These are phyloP conservation scores for Ianthella basta DNA, from an alignment of 37 sponge, comb jelly and placozoan species.

Conservation along the genomic window DNA sequence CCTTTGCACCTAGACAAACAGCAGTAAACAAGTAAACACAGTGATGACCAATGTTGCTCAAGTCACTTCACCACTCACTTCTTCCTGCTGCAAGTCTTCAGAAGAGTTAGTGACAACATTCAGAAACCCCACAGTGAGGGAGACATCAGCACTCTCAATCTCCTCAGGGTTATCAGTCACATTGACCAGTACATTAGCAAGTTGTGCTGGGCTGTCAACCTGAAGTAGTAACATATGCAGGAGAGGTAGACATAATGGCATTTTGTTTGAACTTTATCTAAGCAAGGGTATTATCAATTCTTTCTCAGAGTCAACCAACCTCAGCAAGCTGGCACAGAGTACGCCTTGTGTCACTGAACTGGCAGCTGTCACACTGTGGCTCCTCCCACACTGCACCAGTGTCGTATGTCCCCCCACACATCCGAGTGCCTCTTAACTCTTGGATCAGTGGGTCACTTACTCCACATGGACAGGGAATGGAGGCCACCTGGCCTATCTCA, in stretches of 20 bases:
- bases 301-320: slow-evolving; percentile 14
- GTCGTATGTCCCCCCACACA: slow-evolving; percentile 51
- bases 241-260: too few species aligned
- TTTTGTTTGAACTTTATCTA: too few species aligned
- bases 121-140: not conserved
- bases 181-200: not conserved
- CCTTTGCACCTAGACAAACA: slow-evolving; percentile 27
- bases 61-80: slow-evolving; percentile 4
- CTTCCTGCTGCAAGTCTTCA: not conserved
- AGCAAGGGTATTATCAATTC: too few species aligned
- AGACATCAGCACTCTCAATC: not conserved
- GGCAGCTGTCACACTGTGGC: slow-evolving; percentile 23
- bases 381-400: slow-evolving; percentile 49
- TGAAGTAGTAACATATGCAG: not conserved
- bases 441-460: not conserved
- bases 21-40: too few species aligned
- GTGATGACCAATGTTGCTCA: too few species aligned
- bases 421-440: slow-evolving; percentile 35
- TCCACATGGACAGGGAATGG: slow-evolving; percentile 51
- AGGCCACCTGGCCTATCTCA: slow-evolving; percentile 32
- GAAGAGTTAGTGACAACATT: not conserved
- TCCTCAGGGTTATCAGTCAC: not conserved
- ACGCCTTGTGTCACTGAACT: slow-evolving; percentile 34
- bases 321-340: slow-evolving; percentile 42
- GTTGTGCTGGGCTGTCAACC: not conserved